These are phyloP conservation scores for Aphidius colemani DNA, from an alignment of 2,888 invertebrate genomes.

Conservation along the genomic window DNA sequence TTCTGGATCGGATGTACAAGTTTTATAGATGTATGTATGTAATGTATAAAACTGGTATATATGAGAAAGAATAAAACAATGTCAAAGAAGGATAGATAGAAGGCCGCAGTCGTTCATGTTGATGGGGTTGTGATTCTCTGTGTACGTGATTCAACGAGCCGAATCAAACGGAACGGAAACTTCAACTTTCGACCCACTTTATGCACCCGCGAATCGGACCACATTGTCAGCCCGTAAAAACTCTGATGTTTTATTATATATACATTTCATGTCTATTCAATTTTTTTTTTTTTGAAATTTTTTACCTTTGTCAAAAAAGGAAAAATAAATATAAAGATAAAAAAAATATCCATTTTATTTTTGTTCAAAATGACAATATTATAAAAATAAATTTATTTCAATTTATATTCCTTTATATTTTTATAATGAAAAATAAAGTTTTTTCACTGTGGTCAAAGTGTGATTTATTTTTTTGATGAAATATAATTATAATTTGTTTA, in stretches of 20 bases:
- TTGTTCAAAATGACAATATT: background rate
- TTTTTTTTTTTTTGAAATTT: conserved; percentile 2
- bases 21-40: background rate
- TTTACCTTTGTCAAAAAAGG: background rate
- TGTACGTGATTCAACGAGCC: conserved; percentile 18
- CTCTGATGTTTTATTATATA: no score
- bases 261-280: no score
- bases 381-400: no score
- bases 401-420: no score
- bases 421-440: no score
- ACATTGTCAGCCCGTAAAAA: conserved; percentile 12
- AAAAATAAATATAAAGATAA: background rate
- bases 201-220: conserved; percentile 9
- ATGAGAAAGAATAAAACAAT: background rate
- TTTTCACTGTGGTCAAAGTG: no score
- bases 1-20: background rate
- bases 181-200: conserved; percentile 18
- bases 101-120: conserved; percentile 5
- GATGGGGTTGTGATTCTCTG: conserved; percentile 1
- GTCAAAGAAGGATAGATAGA: background rate
- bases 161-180: conserved; percentile 29
- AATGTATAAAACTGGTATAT: background rate
- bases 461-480: no score
- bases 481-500: no score
- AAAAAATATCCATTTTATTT: background rate